Percentiles rank a stretch among this genome's conserved stretches.
Conservation (phyloP, 2,797 vertebrate genomes). For the Pseudomugil gertrudae region DNA sequence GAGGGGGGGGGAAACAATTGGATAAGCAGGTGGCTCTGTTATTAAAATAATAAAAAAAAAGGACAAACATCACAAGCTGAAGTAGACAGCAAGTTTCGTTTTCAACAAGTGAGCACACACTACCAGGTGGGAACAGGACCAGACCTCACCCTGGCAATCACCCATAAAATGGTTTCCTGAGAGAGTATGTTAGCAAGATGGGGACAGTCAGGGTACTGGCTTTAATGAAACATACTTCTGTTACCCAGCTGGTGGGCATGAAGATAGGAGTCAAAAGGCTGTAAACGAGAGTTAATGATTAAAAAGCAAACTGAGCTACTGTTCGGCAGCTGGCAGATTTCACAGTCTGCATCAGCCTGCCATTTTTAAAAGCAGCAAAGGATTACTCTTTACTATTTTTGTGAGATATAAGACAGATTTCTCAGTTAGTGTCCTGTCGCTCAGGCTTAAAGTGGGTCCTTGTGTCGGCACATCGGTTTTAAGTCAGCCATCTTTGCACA, state of each 20-base stretch:
- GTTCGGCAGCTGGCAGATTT: constrained; percentile 52
- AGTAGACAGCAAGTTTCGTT: constrained; percentile 42
- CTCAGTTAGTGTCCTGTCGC: constrained; percentile 8
- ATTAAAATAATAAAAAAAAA: constrained; percentile 21
- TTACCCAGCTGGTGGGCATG: constrained; percentile 62
- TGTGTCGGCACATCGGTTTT: constrained; percentile 23
- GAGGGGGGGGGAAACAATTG: constrained; percentile 12
- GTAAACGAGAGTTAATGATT: constrained; percentile 73
- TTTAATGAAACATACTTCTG: constrained; percentile 39
- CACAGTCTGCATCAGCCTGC: constrained; percentile 30
- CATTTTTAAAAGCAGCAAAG: constrained; percentile 6
- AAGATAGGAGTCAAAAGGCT: constrained; percentile 30
- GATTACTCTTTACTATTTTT: constrained; percentile 4
- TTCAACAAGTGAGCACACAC: constrained; percentile 35
- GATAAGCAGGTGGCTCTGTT: constrained; percentile 60
- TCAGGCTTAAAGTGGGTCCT: constrained; percentile 5
- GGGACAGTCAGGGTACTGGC: constrained; percentile 24
- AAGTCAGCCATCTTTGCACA: background rate
- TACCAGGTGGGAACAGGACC: constrained; percentile 27
- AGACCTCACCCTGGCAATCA: constrained; percentile 26
- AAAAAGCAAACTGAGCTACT: constrained; percentile 60
- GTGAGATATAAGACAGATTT: constrained; percentile 7
- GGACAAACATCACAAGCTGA: constrained; percentile 37
- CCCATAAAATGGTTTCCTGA: constrained; percentile 54
- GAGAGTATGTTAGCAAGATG: constrained; percentile 58